Evolutionary conservation across 2,888 invertebrate species (phyloP).

Genomic region (Vanessa cardui): DNA sequence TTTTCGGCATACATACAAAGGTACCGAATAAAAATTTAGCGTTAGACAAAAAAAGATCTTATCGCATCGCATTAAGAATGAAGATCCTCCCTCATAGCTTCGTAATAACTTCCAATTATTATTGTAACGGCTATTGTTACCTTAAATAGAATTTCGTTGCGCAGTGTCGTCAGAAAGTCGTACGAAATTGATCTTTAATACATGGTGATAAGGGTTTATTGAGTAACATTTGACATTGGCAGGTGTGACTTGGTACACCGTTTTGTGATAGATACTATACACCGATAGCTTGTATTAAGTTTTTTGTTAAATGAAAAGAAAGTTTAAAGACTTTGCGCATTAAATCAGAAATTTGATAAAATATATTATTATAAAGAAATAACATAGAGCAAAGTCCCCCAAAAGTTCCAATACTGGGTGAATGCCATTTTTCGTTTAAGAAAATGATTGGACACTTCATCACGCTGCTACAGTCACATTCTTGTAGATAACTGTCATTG

Average conservation of each 20-base stretch:
- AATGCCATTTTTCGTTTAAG: too few species aligned
- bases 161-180: neutral
- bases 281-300: slow-evolving; percentile 1
- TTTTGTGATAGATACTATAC: too few species aligned
- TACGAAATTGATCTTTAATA: neutral
- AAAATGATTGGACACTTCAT: too few species aligned
- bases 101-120: neutral
- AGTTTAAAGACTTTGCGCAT: neutral
- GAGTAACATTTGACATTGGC: neutral
- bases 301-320: slow-evolving; percentile 8
- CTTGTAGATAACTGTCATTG: too few species aligned
- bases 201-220: neutral
- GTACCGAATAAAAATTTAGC: neutral
- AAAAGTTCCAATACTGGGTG: too few species aligned
- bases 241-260: neutral
- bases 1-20: slow-evolving; percentile 6
- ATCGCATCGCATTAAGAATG: neutral
- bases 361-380: too few species aligned
- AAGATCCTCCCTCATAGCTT: neutral
- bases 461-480: too few species aligned
- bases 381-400: too few species aligned
- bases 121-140: slow-evolving; percentile 11
- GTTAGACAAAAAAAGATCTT: neutral
- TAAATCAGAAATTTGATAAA: too few species aligned
- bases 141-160: neutral